A percentile compares a stretch with the other conserved stretches of the same genome.
Evolutionary conservation across 2,888 invertebrate genomes (phyloP).

Genomic region (Sepiola atlantica): DNA sequence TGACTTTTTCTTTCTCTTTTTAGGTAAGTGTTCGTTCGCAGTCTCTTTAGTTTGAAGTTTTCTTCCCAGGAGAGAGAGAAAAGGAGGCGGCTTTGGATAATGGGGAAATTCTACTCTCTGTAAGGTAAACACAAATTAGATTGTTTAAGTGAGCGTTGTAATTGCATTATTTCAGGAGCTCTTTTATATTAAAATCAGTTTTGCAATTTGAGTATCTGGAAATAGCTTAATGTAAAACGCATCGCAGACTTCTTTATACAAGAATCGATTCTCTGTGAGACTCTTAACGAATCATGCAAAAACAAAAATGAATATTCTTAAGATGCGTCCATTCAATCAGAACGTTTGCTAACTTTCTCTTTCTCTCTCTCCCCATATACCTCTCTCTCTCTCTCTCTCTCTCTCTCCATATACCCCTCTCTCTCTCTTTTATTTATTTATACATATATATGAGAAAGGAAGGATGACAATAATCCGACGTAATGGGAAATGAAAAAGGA

Average conservation of each 20-base stretch:
- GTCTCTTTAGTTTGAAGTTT: not conserved
- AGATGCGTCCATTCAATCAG: too few relatives aligned
- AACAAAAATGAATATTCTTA: too few relatives aligned
- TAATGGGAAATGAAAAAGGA: too few relatives aligned
- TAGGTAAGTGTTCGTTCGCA: not conserved
- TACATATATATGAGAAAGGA: too few relatives aligned
- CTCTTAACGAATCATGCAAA: not conserved
- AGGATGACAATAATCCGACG: too few relatives aligned
- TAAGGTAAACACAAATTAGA: not conserved
- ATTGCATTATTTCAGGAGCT: not conserved
- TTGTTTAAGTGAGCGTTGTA: not conserved
- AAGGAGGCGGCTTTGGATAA: not conserved
- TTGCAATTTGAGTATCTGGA: not conserved
- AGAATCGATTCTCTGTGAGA: not conserved
- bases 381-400: too few relatives aligned
- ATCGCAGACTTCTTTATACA: not conserved
- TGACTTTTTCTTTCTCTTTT: not conserved
- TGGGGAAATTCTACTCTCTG: not conserved
- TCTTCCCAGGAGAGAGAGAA: not conserved
- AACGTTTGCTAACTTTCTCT: too few relatives aligned
- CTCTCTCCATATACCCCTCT: too few relatives aligned
- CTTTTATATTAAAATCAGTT: not conserved
- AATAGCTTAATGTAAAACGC: not conserved
- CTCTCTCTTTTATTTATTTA: too few relatives aligned
- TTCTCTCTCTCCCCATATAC: too few relatives aligned